Percentiles rank a stretch among this genome's conserved stretches.
phyloP scores from a whole-genome alignment of 2,888 invertebrate genomes.

The Acanthopleura granulata region DNA sequence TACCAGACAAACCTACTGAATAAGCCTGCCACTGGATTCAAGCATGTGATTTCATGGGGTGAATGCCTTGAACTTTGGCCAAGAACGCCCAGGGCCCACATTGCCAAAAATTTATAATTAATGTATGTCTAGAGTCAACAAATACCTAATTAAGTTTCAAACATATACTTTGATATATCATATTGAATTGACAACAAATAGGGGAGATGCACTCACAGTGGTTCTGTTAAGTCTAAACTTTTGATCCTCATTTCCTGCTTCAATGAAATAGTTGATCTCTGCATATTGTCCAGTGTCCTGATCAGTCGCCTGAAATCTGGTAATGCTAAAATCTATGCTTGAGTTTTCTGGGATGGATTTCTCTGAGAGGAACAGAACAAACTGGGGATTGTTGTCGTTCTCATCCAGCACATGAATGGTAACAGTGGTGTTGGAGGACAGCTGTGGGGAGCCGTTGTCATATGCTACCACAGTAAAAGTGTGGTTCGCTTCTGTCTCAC shows the following conservation, averaged over 20 bases:
- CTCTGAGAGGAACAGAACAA: conserved; percentile 63
- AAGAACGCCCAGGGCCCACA: no score
- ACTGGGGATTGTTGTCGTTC: conserved; percentile 84
- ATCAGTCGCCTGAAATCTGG: conserved; percentile 81
- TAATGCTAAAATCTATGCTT: conserved; percentile 70
- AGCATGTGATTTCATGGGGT: no score
- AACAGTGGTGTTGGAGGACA: conserved; percentile 74
- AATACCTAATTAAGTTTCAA: no score
- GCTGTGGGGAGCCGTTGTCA: conserved; percentile 47
- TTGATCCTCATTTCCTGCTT: conserved; percentile 79
- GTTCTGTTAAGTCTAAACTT: conserved; percentile 78
- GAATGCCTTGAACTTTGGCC: no score
- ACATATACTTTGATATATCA: no score
- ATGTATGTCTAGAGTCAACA: no score
- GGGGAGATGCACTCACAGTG: conserved; percentile 41
- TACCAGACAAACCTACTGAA: no score
- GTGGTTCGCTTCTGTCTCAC: conserved; percentile 51
- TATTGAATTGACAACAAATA: no score
- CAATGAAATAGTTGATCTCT: conserved; percentile 79
- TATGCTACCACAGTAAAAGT: conserved; percentile 51
- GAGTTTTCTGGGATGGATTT: conserved; percentile 49
- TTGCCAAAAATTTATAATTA: no score
- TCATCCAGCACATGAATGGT: conserved; percentile 80
- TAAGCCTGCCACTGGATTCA: no score
- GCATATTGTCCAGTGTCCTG: conserved; percentile 74